Base-by-base conservation (phyloP, 2,797 vertebrate species). In the Luscinia megarhynchos region DNA sequence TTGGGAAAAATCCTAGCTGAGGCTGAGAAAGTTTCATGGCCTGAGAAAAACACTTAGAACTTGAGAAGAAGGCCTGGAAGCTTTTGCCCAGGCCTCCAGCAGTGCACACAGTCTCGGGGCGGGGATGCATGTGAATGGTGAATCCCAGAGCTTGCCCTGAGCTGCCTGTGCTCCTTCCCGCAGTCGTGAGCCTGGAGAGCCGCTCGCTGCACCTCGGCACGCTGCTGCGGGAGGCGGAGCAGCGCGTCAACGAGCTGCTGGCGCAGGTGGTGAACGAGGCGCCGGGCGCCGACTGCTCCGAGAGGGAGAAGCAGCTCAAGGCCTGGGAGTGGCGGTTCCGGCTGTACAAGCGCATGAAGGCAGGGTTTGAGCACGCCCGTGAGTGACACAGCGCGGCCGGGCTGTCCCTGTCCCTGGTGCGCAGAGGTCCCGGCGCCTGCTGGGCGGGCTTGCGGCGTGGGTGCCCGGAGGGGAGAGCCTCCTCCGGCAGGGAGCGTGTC, bases 311-410 rank as follows among this genome's bases (percentile, higher is more conserved):
- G 88, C 98, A 99, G 94, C 98, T 99, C 15, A 99, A 98, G 93
- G 98, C 98, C 78, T 99, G 99, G 99, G 98, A 99, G 88, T 99
- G 99, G 99, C 97, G 98, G 63, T 98, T 98, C 61, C 98, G 98
- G 97, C 99, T 99, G 73, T 99, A 99, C 97, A 98, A 98, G 74
- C 99, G 99, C 92, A 99, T 99, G 99, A 98, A 98, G 97, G 98
- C 98, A 7, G 99, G 99, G 90, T 99, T 99, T 90, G 98, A 98
- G 89, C 98, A 98, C 17, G 98, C 98, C 70, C 95, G 98, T 98
- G 94, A 98, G 98, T 97, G 80, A 62, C 34, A 34, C 34, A 34
- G 34, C 34, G 34, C 34, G 34, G 34, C 34, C 34, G 34, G 34
- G 34, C 34, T 34, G 34, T 34, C 34, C 34, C 34, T 34, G 34